phyloP scores from a whole-genome alignment of 1,140 invertebrate species.

The Babylonia areolata region DNA sequence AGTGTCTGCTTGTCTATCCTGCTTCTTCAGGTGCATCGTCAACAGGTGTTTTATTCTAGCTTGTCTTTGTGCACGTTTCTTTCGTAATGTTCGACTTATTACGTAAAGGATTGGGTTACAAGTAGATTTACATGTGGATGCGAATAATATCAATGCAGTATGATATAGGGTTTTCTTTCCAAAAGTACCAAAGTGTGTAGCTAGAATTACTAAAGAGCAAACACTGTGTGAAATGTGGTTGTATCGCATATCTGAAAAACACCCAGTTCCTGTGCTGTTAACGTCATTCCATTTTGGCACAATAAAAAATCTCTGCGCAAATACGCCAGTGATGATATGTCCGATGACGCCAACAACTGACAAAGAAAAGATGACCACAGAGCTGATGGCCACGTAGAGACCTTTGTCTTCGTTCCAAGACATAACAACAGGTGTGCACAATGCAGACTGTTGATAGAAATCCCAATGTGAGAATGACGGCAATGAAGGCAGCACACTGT shows the following conservation, averaged over 20 bases:
- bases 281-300: not conserved
- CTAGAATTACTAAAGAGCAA: not conserved
- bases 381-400: not conserved
- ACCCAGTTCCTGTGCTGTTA: not conserved
- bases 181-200: not conserved
- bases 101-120: not conserved
- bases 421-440: not conserved
- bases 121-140: not conserved
- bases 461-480: not conserved
- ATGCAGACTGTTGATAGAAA: not conserved
- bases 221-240: not conserved
- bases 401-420: not conserved
- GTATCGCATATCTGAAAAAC: not conserved
- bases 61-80: not conserved
- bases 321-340: not conserved
- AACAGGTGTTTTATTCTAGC: not conserved
- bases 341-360: not conserved
- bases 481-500: not conserved
- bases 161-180: not conserved
- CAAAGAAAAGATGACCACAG: not conserved
- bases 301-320: not conserved
- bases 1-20: not conserved
- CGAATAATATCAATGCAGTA: slow-evolving; percentile 2
- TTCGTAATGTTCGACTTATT: not conserved
- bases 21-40: not conserved